A percentile compares a stretch with the other conserved stretches of the same genome.
Evolutionary conservation across 2,888 invertebrate species (phyloP).

Genomic region (Thyatira batis): DNA sequence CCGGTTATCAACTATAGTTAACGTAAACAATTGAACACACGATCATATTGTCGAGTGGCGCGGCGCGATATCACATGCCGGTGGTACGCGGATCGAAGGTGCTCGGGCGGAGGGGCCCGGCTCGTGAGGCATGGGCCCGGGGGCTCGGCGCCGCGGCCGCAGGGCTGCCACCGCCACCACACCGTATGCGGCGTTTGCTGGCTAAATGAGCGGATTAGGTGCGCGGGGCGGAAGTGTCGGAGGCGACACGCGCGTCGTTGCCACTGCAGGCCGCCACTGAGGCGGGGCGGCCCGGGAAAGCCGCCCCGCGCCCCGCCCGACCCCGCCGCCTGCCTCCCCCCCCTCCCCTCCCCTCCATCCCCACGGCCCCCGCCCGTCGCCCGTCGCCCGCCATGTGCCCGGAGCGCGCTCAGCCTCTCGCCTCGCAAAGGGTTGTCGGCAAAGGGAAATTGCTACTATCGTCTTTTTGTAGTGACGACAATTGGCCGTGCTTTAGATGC

Average conservation of each 20-base stretch:
- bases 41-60: constrained; percentile 63
- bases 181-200: constrained; percentile 75
- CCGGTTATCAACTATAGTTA: constrained; percentile 76
- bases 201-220: constrained; percentile 74
- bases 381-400: constrained; percentile 69
- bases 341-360: constrained; percentile 38
- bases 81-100: constrained; percentile 57
- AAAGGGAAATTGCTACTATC: constrained; percentile 69
- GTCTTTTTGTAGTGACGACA: constrained; percentile 63
- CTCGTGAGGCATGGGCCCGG: constrained; percentile 69
- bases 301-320: constrained; percentile 57
- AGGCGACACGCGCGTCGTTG: constrained; percentile 80
- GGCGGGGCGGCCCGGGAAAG: constrained; percentile 78
- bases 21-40: constrained; percentile 76
- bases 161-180: constrained; percentile 64
- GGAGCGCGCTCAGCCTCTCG: constrained; percentile 61
- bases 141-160: constrained; percentile 56
- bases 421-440: constrained; percentile 77
- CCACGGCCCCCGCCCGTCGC: constrained; percentile 38
- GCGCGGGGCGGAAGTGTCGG: constrained; percentile 78
- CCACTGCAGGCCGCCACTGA: constrained; percentile 81
- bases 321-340: constrained; percentile 18
- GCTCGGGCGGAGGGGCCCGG: constrained; percentile 63
- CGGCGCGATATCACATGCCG: constrained; percentile 67
- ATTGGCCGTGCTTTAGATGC: constrained; percentile 56